Conservation (phyloP, 2,888 invertebrate genomes). For the Hypomecis atomaria region DNA sequence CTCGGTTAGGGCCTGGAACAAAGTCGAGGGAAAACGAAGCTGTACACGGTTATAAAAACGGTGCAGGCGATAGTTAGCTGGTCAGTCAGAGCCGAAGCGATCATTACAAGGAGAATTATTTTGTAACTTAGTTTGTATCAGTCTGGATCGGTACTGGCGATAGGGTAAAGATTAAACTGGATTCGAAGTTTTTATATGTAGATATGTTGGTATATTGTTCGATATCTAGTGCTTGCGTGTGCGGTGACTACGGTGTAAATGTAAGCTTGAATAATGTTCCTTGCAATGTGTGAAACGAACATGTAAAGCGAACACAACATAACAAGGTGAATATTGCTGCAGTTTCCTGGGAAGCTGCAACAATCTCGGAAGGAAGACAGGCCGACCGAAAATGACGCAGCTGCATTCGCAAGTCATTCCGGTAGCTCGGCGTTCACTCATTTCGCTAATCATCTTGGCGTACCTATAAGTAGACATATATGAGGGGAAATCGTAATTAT, state of each 20-base stretch:
- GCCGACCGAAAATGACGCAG: slow-evolving; percentile 41
- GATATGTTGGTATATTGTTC: slow-evolving; percentile 22
- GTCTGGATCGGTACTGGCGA: slow-evolving; percentile 14
- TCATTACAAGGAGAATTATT: slow-evolving; percentile 80
- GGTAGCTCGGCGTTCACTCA: slow-evolving; percentile 48
- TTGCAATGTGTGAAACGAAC: slow-evolving; percentile 72
- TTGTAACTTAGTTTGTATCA: slow-evolving; percentile 32
- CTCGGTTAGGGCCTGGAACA: slow-evolving; percentile 86
- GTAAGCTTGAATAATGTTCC: slow-evolving; percentile 75
- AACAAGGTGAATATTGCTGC: slow-evolving; percentile 47
- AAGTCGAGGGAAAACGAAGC: slow-evolving; percentile 82
- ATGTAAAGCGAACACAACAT: slow-evolving; percentile 68
- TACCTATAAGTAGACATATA: slow-evolving; percentile 25
- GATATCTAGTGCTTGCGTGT: slow-evolving; percentile 36
- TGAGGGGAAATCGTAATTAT: slow-evolving; percentile 34
- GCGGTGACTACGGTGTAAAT: slow-evolving; percentile 44
- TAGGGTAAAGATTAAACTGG: slow-evolving; percentile 18
- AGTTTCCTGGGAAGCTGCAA: slow-evolving; percentile 54
- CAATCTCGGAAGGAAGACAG: slow-evolving; percentile 41
- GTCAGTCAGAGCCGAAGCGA: slow-evolving; percentile 68
- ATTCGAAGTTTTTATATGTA: background rate
- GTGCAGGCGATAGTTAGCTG: slow-evolving; percentile 79
- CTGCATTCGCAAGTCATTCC: slow-evolving; percentile 26
- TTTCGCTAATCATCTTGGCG: slow-evolving; percentile 45
- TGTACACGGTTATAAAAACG: slow-evolving; percentile 78